Evolutionary conservation across 1,140 invertebrate genomes (phyloP).

Genomic region (Bombus sylvicola): DNA sequence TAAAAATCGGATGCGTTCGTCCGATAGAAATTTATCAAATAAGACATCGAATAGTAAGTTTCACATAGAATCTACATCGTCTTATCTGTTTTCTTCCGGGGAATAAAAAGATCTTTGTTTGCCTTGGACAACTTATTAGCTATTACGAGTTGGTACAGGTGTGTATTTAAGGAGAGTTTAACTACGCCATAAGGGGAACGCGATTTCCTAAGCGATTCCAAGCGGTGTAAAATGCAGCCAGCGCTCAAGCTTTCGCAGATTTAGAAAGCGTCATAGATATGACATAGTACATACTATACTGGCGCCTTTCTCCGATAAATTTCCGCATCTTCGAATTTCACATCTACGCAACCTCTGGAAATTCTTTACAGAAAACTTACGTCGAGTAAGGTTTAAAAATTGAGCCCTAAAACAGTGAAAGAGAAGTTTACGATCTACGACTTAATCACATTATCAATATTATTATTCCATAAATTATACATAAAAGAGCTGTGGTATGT

Average conservation of each 20-base stretch:
- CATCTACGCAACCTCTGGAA: background rate
- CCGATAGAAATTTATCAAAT: background rate
- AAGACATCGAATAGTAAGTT: no score
- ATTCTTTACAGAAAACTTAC: background rate
- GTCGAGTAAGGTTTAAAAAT: background rate
- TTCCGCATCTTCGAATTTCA: background rate
- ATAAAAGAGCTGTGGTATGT: no score
- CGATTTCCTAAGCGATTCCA: background rate
- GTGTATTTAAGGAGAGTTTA: background rate
- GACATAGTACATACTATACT: background rate
- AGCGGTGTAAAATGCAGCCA: background rate
- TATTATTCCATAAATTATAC: background rate
- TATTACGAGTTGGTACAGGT: background rate
- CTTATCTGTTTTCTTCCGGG: background rate
- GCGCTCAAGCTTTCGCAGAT: background rate
- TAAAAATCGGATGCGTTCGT: background rate
- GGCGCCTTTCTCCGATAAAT: background rate
- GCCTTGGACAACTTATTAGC: background rate
- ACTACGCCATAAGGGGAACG: background rate
- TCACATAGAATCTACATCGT: background rate
- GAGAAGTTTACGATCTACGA: background rate
- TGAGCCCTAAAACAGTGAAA: background rate
- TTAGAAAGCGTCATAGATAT: slow-evolving; percentile 22
- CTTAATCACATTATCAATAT: background rate
- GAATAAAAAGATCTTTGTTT: background rate